Evolutionary conservation across 92 coral and sea anemone genomes (phyloP).

Genomic region (Phymanthus crucifer): DNA sequence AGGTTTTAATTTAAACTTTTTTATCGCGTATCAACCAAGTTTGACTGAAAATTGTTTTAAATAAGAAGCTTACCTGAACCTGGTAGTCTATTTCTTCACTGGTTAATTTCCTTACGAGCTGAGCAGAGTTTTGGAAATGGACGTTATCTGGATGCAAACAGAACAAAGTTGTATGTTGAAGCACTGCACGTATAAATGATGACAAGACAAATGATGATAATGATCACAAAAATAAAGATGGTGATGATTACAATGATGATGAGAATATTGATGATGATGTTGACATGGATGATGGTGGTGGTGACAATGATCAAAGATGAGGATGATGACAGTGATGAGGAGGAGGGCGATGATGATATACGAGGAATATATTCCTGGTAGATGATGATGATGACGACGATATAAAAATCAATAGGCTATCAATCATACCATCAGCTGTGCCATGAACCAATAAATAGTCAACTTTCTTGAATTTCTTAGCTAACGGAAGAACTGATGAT

Average conservation of each 20-base stretch:
- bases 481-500: constrained; percentile 78
- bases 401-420: background rate
- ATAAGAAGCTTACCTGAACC: constrained; percentile 71
- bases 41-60: too few relatives aligned
- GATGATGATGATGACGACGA: background rate
- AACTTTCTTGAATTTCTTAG: constrained; percentile 61
- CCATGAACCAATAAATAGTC: constrained; percentile 87
- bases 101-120: constrained; percentile 73
- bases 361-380: too few relatives aligned
- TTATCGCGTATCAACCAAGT: too few relatives aligned
- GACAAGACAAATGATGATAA: background rate
- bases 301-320: background rate
- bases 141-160: constrained; percentile 65
- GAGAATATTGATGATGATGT: background rate
- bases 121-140: constrained; percentile 95
- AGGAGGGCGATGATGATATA: background rate
- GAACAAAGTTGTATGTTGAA: background rate
- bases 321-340: background rate
- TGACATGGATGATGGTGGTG: background rate
- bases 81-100: constrained; percentile 81
- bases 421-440: constrained; percentile 85
- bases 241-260: background rate
- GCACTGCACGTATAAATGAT: too few relatives aligned
- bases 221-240: background rate
- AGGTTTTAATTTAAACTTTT: too few relatives aligned